phyloP scores from a whole-genome alignment of 2,113 vertebrate genomes.

The Formicarius rufipectus region DNA sequence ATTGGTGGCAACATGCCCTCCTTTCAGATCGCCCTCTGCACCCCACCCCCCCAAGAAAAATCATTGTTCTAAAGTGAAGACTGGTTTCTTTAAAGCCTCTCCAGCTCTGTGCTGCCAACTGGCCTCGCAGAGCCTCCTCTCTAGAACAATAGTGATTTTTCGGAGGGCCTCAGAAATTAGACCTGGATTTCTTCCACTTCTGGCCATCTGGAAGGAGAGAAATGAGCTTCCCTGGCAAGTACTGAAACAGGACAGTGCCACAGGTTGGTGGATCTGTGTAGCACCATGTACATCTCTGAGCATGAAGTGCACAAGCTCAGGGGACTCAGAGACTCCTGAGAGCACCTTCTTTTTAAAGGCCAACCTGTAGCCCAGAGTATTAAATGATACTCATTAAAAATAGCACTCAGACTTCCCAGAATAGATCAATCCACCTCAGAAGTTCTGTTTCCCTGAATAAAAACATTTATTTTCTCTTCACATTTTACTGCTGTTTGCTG shows the following conservation, averaged over 20 bases:
- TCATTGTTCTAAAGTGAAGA: conserved; percentile 8
- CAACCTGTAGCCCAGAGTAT: background rate
- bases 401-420: background rate
- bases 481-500: background rate
- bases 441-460: background rate
- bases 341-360: background rate
- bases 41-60: background rate
- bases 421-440: background rate
- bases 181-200: conserved; percentile 62
- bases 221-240: conserved; percentile 13
- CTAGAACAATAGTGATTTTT: conserved; percentile 63
- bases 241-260: conserved; percentile 4
- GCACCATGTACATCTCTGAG: background rate
- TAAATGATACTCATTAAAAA: background rate
- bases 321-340: background rate
- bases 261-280: conserved; percentile 26
- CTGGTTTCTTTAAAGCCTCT: conserved; percentile 44
- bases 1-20: background rate
- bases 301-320: background rate
- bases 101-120: conserved; percentile 45
- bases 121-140: conserved; percentile 18
- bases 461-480: background rate
- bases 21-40: background rate
- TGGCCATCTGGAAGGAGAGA: conserved; percentile 63
- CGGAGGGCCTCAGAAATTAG: conserved; percentile 58